Percentiles rank a stretch among this genome's conserved stretches.
These are phyloP conservation scores for Noturus placidus DNA, from an alignment of 2,113 vertebrate genomes.

Conservation along the genomic window DNA sequence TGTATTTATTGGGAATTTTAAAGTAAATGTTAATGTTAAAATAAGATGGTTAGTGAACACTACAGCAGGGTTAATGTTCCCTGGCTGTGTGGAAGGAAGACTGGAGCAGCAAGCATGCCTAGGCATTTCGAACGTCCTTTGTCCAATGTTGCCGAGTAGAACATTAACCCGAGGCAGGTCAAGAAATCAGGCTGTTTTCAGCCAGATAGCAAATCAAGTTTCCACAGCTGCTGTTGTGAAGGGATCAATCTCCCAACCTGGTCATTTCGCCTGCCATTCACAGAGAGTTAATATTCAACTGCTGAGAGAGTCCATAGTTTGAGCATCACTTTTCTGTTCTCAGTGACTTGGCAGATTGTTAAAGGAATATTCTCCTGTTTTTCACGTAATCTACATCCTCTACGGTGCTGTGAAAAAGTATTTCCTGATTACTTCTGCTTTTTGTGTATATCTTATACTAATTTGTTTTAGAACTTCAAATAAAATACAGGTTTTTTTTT, in stretches of 20 bases:
- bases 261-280: not conserved
- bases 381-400: not conserved
- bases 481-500: no score
- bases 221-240: conserved; percentile 35
- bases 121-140: conserved; percentile 36
- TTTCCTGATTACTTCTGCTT: no score
- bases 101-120: conserved; percentile 39
- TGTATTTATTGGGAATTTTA: not conserved
- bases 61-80: conserved; percentile 26
- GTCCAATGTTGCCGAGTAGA: conserved; percentile 31
- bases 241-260: conserved; percentile 24
- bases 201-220: conserved; percentile 43
- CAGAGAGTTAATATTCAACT: conserved; percentile 32
- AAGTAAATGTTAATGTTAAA: not conserved
- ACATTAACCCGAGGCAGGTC: conserved; percentile 51
- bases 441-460: no score
- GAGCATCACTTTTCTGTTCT: not conserved
- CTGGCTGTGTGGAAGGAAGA: conserved; percentile 35
- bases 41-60: not conserved
- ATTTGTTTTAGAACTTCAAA: no score
- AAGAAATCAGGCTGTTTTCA: conserved; percentile 42
- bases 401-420: no score
- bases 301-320: not conserved
- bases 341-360: not conserved
- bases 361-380: not conserved